These are phyloP conservation scores for Cistogaster globosa DNA, from an alignment of 2,888 invertebrate species.

Conservation along the genomic window DNA sequence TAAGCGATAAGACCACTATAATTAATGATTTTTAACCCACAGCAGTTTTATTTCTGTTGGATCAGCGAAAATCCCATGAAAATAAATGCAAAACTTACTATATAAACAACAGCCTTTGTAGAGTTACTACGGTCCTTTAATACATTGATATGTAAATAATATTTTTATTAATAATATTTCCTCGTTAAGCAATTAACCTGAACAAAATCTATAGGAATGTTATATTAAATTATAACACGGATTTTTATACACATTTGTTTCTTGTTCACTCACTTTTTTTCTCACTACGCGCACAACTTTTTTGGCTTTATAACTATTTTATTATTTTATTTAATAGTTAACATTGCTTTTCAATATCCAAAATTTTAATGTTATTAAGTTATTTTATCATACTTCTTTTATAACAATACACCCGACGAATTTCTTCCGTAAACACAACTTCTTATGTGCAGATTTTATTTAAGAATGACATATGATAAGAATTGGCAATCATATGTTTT, in stretches of 20 bases:
- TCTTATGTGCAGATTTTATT: constrained; percentile 23
- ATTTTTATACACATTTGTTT: constrained; percentile 15
- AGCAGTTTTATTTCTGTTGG: constrained; percentile 1
- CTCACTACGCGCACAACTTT: background rate
- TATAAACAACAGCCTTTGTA: background rate
- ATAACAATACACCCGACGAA: background rate
- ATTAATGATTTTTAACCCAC: constrained; percentile 14
- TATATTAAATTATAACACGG: constrained; percentile 9
- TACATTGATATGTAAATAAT: constrained; percentile 37
- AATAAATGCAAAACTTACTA: background rate
- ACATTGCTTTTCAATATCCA: background rate
- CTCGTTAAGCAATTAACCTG: background rate
- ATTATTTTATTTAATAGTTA: background rate
- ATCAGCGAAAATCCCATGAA: background rate
- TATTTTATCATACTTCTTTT: constrained; percentile 12
- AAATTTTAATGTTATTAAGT: constrained; percentile 1
- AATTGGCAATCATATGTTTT: constrained; percentile 33
- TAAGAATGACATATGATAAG: constrained; percentile 36
- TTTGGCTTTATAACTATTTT: constrained; percentile 1
- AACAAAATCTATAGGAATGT: constrained; percentile 9
- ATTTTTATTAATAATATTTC: background rate
- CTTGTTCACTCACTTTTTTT: constrained; percentile 10
- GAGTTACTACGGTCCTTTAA: background rate
- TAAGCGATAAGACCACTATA: constrained; percentile 19
- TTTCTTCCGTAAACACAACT: constrained; percentile 20